A percentile compares a stretch with the other conserved stretches of the same genome.
Evolutionary conservation across 2,888 invertebrate species (phyloP).

Genomic region (Apamea crenata): DNA sequence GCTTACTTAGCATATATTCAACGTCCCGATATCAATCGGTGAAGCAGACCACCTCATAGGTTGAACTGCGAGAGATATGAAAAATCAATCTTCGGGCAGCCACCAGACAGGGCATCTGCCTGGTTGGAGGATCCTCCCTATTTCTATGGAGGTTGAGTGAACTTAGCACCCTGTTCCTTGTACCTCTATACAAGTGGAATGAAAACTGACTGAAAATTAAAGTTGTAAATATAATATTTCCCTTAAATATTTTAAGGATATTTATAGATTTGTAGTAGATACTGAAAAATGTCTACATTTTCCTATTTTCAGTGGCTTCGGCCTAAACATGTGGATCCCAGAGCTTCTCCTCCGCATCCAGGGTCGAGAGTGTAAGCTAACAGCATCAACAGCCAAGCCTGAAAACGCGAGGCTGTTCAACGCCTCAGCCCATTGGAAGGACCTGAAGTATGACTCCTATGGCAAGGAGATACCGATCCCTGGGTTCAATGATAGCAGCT

Average conservation of each 20-base stretch:
- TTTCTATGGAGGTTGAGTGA: no score
- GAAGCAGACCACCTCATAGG: no score
- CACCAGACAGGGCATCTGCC: no score
- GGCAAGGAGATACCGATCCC: conserved; percentile 70
- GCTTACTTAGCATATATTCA: no score
- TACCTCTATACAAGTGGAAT: not conserved
- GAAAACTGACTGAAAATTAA: not conserved
- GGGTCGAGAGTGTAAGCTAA: conserved; percentile 82
- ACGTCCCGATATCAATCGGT: no score
- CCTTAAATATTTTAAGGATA: not conserved
- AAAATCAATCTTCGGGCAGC: no score
- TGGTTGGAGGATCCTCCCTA: no score
- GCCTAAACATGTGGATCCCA: conserved; percentile 94
- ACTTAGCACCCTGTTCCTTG: no score
- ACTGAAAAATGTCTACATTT: not conserved
- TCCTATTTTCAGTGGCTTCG: conserved; percentile 90
- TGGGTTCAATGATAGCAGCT: conserved; percentile 69
- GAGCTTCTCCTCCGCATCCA: conserved; percentile 92
- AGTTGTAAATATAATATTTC: not conserved
- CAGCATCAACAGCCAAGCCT: conserved; percentile 71
- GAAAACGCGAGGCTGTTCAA: conserved; percentile 79
- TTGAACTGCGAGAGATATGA: no score
- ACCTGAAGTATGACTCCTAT: conserved; percentile 84
- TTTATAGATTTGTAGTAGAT: not conserved
- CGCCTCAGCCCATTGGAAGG: conserved; percentile 81